Percentiles rank a stretch among this genome's conserved stretches.
Evolutionary conservation across 2,113 vertebrate species (phyloP).

Genomic region (Carollia perspicillata): DNA sequence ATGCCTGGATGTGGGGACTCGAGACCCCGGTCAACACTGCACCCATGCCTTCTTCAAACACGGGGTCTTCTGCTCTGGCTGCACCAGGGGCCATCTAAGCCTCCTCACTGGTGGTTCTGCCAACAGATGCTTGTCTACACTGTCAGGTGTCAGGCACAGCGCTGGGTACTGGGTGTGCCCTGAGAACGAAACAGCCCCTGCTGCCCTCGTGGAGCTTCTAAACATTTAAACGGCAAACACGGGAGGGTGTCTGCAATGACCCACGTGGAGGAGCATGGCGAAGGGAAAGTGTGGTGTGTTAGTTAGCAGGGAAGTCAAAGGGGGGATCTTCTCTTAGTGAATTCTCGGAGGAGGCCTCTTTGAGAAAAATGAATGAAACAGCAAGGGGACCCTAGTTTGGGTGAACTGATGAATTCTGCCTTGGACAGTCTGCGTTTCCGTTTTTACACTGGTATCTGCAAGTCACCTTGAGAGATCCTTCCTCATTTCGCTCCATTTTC

Average conservation of each 20-base stretch:
- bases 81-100: too few relatives aligned
- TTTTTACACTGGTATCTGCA: background rate
- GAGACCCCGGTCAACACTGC: background rate
- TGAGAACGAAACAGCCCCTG: background rate
- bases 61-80: background rate
- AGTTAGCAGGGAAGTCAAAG: background rate
- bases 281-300: background rate
- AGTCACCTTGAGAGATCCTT: background rate
- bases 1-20: background rate
- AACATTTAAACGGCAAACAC: background rate
- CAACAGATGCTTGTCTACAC: too few relatives aligned
- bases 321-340: background rate
- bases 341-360: background rate
- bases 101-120: too few relatives aligned
- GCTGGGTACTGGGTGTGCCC: too few relatives aligned
- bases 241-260: too few relatives aligned
- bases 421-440: background rate
- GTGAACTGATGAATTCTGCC: background rate
- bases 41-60: background rate
- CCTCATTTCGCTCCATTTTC: background rate
- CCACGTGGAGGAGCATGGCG: background rate
- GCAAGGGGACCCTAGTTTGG: background rate
- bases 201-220: background rate
- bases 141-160: too few relatives aligned
- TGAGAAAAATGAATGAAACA: background rate